Evolutionary conservation across 2,113 vertebrate species (phyloP).

Genomic region (Puffinus mauretanicus): DNA sequence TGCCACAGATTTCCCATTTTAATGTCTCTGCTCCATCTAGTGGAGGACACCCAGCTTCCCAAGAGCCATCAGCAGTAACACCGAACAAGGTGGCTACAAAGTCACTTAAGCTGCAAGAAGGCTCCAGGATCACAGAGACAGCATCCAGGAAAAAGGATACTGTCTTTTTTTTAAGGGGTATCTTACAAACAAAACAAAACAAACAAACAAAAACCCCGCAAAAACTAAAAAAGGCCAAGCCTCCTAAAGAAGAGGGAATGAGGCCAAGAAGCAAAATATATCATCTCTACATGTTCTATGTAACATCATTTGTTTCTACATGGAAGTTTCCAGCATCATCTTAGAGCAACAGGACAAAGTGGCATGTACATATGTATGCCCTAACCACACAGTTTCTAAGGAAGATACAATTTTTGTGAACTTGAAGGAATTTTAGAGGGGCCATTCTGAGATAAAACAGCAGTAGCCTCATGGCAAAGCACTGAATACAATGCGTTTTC

Average conservation of each 20-base stretch:
- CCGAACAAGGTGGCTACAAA: background rate
- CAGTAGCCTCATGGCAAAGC: background rate
- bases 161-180: too few relatives aligned
- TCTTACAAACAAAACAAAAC: too few relatives aligned
- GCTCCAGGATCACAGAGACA: background rate
- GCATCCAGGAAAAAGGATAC: background rate
- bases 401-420: background rate
- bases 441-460: background rate
- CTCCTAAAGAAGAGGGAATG: background rate
- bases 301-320: background rate
- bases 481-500: background rate
- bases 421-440: background rate
- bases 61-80: background rate
- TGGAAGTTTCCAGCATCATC: background rate
- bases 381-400: background rate
- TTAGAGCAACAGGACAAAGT: background rate
- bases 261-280: background rate
- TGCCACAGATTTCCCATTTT: background rate
- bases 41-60: conserved; percentile 3
- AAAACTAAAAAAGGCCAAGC: background rate
- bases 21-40: conserved; percentile 65
- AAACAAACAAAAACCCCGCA: too few relatives aligned
- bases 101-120: background rate
- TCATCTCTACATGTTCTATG: accelerated
- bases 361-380: accelerated